A percentile compares a stretch with the other conserved stretches of the same genome.
Conservation (phyloP, 2,888 invertebrate species). For the Coecobrya sp. region DNA sequence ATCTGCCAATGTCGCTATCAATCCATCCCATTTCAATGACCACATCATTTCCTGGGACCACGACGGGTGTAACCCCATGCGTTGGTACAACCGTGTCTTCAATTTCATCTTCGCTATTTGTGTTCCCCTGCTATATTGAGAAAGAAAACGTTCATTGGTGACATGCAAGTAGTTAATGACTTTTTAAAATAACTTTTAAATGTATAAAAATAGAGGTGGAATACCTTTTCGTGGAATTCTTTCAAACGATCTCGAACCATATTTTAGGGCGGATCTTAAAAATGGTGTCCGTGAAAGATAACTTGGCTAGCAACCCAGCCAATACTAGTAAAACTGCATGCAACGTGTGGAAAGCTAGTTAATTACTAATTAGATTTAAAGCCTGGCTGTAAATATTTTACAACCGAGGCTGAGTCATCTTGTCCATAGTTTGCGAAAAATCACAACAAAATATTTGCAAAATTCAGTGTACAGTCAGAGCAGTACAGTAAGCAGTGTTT, state of each 20-base stretch:
- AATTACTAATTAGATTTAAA: too few relatives aligned
- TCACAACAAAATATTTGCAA: too few relatives aligned
- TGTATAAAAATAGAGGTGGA: not conserved
- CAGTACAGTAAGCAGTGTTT: too few relatives aligned
- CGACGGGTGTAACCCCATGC: not conserved
- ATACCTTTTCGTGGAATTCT: constrained; percentile 15
- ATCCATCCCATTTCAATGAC: constrained; percentile 55
- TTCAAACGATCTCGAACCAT: constrained; percentile 19
- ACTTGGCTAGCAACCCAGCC: not conserved
- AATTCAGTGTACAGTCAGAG: too few relatives aligned
- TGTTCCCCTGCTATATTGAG: not conserved
- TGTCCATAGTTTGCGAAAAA: too few relatives aligned
- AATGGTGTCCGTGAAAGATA: not conserved
- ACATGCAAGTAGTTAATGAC: too few relatives aligned
- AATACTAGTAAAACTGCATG: too few relatives aligned
- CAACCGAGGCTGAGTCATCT: too few relatives aligned
- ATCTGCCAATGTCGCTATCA: constrained; percentile 25
- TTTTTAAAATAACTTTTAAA: not conserved
- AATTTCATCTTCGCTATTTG: not conserved
- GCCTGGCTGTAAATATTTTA: too few relatives aligned
- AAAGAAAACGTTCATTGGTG: not conserved
- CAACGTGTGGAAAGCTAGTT: too few relatives aligned
- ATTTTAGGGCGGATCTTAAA: not conserved
- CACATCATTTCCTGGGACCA: constrained; percentile 19
- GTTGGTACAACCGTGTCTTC: not conserved